Base-by-base conservation (phyloP, 2,113 vertebrate genomes). In the Colius striatus region DNA sequence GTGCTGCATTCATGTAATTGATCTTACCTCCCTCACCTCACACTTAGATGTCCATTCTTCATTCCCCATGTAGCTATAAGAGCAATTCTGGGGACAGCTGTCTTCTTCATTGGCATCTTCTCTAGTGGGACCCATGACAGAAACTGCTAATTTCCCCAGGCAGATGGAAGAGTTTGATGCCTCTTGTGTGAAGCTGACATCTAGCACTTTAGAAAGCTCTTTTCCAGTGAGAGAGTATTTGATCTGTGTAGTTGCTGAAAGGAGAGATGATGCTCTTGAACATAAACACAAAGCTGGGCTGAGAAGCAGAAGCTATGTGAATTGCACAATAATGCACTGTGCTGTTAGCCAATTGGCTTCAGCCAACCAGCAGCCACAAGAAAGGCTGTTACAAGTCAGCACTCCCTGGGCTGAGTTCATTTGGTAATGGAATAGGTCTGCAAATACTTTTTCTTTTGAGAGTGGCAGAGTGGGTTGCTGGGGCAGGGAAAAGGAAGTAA, bases 381-480 rank as follows among this genome's bases (percentile, higher is more conserved):
- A 96, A 92, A 94, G 74, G 60, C 60, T 51, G 36, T 93, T 92
- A 65, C 53, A 22, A 83, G 76, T 81, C 84, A 53, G 32, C 4
- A 17, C 79, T 94, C 38, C n/a, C 61, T 63, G 17, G n/a, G 75
- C 29, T 65, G 68, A 89, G 38, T 30, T 97, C 51, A 76, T 97
- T 92, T 95, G 93, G 41, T 80, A 92, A 38, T 36, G 36, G 38
- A 91, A 51, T 89, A 91, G 83, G 60, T 41, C 67, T 95, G 70
- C 17, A 78, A 75, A 30, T 70, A 65, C 72, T 93, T 95, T 89
- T 72, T n/a, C 47, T 89, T 25, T 88, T 88, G 55, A 91, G 70
- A 38, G 74, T 94, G 54, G 73, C 78, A 80, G 50, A 72, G n/a
- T 54, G 22, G 36, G 27, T 72, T 94, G 38, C 34, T 87, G 84